Percentiles rank a stretch among this genome's conserved stretches.
phyloP scores from a whole-genome alignment of 2,113 vertebrate species.

The Catharus bicknelli region DNA sequence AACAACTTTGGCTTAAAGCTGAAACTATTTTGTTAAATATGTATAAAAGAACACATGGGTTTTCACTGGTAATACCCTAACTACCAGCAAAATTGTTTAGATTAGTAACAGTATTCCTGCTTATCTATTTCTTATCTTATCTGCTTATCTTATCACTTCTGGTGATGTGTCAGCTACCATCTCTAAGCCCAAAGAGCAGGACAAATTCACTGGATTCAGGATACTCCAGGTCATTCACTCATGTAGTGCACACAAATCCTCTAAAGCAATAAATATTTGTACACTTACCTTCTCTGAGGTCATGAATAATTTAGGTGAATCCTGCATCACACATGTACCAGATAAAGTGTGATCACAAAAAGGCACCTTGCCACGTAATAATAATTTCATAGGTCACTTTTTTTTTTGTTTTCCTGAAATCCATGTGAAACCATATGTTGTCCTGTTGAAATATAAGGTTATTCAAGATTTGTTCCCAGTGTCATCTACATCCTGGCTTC shows the following conservation, averaged over 20 bases:
- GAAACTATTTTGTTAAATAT: neutral
- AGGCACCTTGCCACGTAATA: neutral
- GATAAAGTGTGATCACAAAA: neutral
- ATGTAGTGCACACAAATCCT: neutral
- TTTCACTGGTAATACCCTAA: neutral
- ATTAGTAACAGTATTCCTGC: neutral
- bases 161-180: neutral
- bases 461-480: neutral
- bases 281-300: neutral
- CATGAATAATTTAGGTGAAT: neutral
- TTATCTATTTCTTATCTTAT: neutral
- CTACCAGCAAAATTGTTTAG: neutral
- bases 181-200: neutral
- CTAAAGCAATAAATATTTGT: neutral
- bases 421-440: neutral
- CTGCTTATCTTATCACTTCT: neutral
- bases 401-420: neutral
- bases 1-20: neutral
- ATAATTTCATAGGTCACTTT: neutral
- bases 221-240: neutral
- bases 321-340: neutral
- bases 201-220: neutral
- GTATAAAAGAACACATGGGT: fast-evolving
- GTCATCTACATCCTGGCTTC: neutral
- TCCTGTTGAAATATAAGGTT: neutral